Base-by-base conservation (phyloP, 2,888 invertebrate species). In the Stenotaenia linearis region DNA sequence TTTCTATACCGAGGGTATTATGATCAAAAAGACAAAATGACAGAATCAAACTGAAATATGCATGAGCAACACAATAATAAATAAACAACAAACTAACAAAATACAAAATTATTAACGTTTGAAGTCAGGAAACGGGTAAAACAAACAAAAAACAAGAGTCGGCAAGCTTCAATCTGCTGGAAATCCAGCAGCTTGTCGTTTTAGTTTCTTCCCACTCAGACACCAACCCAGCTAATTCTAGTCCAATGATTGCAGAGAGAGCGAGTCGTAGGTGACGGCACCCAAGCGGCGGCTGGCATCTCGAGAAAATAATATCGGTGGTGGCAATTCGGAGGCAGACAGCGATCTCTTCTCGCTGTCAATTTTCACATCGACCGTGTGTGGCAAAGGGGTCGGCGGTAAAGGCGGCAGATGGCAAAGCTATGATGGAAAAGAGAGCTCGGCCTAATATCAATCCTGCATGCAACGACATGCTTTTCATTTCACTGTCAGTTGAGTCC, bases 301-400 rank as follows among this genome's bases (percentile, higher is more conserved):
- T 69, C 69, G 25, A 69, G 25, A 69, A 69, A 69, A 69, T 69
- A 69, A 69, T 69, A 69, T 69, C 25, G 69, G 69, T 28, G 69
- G 69, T 69, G 69, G 69, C 25, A 69, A 69, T 69, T 69, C 69
- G 69, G 25, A 69, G 69, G 69, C 69, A 69, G 69, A 69, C 69
- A 69, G 69, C 69, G 69, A 69, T 69, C 69, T 28, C 25, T 69
- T 69, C 69, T 28, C 69, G 69, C 69, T 69, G 69, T 69, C 69
- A 69, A 69, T 69, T 69, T 28, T 69, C 69, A 69, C 69, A 69
- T 69, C 69, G 69, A 69, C 69, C 28, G 69, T 12, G 15, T 50
- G 50, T 50, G 50, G 50, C 50, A 50, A 50, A 69, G 69, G 69
- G 69, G 69, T 69, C 69, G 69, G 69, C n/a, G 69, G 69, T 69